Evolutionary conservation across 2,888 invertebrate genomes (phyloP).

Genomic region (Agrochola litura): DNA sequence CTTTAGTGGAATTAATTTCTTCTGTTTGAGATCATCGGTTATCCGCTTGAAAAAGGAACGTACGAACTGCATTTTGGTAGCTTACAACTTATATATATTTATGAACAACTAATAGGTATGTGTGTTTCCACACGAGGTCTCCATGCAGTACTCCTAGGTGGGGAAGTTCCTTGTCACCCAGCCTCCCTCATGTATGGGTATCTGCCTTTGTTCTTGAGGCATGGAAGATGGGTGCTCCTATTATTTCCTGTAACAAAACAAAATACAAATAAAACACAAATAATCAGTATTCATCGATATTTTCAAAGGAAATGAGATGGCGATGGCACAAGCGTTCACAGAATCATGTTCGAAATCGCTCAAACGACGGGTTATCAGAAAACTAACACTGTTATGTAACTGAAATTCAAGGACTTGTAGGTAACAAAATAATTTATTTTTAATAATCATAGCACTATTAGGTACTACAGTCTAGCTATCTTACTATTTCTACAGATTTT

Average conservation of each 20-base stretch:
- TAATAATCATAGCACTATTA: no score
- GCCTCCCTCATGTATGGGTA: slow-evolving; percentile 77
- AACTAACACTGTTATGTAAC: slow-evolving; percentile 25
- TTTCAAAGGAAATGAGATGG: slow-evolving; percentile 6
- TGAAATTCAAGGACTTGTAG: slow-evolving; percentile 23
- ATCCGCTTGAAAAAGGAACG: slow-evolving; percentile 92
- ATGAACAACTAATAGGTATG: slow-evolving; percentile 18
- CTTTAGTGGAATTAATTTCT: slow-evolving; percentile 93
- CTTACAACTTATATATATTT: slow-evolving; percentile 44
- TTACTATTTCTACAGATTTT: no score
- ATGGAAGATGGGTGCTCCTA: slow-evolving; percentile 78
- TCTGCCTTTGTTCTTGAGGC: slow-evolving; percentile 78
- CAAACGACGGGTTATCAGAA: slow-evolving; percentile 38
- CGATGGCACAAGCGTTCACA: slow-evolving; percentile 7
- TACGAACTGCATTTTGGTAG: slow-evolving; percentile 89
- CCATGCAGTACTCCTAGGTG: slow-evolving; percentile 70
- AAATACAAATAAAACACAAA: not conserved
- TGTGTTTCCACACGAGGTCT: slow-evolving; percentile 26
- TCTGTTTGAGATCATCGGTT: slow-evolving; percentile 93
- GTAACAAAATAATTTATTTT: slow-evolving; percentile 2
- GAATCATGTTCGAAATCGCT: slow-evolving; percentile 2
- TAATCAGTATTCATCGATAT: not conserved
- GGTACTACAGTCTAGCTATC: no score
- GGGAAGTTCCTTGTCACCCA: slow-evolving; percentile 81
- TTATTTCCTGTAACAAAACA: slow-evolving; percentile 76